Evolutionary conservation across 2,797 vertebrate species (phyloP).

Genomic region (Miichthys miiuy): DNA sequence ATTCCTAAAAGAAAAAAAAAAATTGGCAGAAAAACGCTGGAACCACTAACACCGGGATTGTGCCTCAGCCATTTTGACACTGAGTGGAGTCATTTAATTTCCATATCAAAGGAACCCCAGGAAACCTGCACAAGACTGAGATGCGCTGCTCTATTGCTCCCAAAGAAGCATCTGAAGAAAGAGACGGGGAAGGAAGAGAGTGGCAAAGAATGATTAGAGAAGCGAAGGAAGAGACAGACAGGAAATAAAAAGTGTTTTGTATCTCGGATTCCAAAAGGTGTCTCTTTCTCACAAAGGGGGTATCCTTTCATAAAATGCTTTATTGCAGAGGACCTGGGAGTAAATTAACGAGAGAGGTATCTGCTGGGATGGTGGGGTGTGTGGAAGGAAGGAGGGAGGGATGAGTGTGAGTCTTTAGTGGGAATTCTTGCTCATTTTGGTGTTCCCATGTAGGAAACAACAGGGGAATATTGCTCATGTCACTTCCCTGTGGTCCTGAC

Average conservation of each 20-base stretch:
- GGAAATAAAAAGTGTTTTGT: constrained; percentile 47
- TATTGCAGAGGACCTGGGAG: constrained; percentile 27
- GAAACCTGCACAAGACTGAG: constrained; percentile 37
- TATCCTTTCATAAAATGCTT: constrained; percentile 46
- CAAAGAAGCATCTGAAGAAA: constrained; percentile 32
- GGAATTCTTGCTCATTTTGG: constrained; percentile 32
- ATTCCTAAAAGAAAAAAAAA: not conserved
- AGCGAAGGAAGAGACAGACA: constrained; percentile 20
- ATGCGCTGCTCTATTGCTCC: constrained; percentile 32
- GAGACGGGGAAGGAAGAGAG: not conserved
- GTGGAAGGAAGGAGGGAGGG: not conserved
- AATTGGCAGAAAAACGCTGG: not conserved
- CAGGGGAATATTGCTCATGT: constrained; percentile 51
- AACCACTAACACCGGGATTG: constrained; percentile 51
- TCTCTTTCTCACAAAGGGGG: constrained; percentile 45
- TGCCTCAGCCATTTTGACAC: constrained; percentile 63
- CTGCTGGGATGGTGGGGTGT: not conserved
- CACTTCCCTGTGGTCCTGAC: constrained; percentile 65
- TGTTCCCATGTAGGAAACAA: constrained; percentile 14
- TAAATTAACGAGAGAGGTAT: constrained; percentile 46
- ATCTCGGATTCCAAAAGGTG: constrained; percentile 45
- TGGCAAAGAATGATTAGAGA: constrained; percentile 60
- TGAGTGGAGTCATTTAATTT: constrained; percentile 71
- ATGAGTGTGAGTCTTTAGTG: constrained; percentile 1
- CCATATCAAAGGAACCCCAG: constrained; percentile 76